A percentile compares a stretch with the other conserved stretches of the same genome.
These are phyloP conservation scores for Sphaerodactylus townsendi DNA, from an alignment of 2,113 vertebrate genomes.

Conservation along the genomic window DNA sequence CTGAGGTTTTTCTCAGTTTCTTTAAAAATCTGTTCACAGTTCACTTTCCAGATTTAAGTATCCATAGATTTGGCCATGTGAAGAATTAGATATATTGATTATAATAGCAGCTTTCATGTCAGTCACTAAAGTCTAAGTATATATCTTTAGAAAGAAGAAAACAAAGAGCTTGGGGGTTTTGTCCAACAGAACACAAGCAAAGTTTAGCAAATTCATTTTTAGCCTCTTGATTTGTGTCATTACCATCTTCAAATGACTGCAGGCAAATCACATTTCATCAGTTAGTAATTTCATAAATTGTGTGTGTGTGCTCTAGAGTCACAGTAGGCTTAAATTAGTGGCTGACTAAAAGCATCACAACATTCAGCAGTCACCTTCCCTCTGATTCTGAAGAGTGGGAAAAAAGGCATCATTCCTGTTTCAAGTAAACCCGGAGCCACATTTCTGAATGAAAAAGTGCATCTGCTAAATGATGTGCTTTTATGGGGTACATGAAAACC, in stretches of 20 bases:
- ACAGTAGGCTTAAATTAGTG: background rate
- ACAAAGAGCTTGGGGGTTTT: background rate
- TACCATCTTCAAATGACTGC: background rate
- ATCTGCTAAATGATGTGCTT: slow-evolving; percentile 20
- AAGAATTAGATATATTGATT: too few relatives aligned
- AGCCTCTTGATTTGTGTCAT: slow-evolving; percentile 24
- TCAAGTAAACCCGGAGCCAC: background rate
- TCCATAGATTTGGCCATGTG: too few relatives aligned
- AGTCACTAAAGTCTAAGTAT: slow-evolving; percentile 1
- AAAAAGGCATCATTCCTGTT: slow-evolving; percentile 30
- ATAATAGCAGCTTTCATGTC: background rate
- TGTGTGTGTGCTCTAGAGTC: too few relatives aligned
- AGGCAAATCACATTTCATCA: background rate
- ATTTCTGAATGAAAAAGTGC: slow-evolving; percentile 31
- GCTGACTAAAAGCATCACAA: background rate
- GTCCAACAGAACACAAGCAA: slow-evolving; percentile 3
- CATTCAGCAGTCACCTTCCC: slow-evolving; percentile 18
- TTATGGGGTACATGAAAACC: background rate
- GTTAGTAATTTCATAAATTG: background rate
- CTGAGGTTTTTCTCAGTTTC: too few relatives aligned
- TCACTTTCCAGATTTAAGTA: too few relatives aligned
- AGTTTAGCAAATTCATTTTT: background rate
- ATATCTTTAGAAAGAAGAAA: slow-evolving; percentile 6
- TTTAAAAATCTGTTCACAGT: too few relatives aligned
- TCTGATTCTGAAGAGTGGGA: background rate